Evolutionary conservation across 2,113 vertebrate genomes (phyloP).

Genomic region (Penelope pileata): DNA sequence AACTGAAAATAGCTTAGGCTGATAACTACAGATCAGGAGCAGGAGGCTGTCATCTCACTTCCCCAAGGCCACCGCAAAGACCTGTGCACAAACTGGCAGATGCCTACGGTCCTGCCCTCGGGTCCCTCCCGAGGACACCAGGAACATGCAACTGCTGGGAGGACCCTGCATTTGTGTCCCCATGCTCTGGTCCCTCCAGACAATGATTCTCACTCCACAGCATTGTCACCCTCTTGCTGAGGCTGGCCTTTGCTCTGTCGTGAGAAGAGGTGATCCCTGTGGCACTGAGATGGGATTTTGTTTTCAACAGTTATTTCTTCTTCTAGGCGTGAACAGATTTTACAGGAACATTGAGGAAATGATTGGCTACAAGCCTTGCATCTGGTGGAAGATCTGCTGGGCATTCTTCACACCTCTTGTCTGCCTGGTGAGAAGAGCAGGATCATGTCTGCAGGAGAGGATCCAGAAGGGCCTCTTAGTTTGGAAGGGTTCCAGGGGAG

Average conservation of each 20-base stretch:
- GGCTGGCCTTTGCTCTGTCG: background rate
- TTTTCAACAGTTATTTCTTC: background rate
- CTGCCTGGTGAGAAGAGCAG: slow-evolving; percentile 80
- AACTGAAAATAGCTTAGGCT: background rate
- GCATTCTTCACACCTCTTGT: slow-evolving; percentile 86
- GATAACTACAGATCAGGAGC: background rate
- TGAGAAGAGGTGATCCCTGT: background rate
- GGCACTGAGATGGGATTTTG: background rate
- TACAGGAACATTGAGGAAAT: slow-evolving; percentile 90
- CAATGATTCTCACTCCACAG: background rate
- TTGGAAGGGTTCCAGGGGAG: background rate
- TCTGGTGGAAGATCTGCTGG: slow-evolving; percentile 93
- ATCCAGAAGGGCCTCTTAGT: background rate
- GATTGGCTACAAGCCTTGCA: slow-evolving; percentile 89
- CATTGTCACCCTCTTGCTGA: background rate
- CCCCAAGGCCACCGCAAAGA: background rate
- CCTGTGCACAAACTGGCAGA: background rate
- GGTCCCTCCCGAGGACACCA: background rate
- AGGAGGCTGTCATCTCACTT: background rate
- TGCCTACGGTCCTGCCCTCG: background rate
- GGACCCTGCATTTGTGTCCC: background rate
- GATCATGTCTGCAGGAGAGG: background rate
- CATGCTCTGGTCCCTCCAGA: background rate
- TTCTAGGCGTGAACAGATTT: slow-evolving; percentile 87
- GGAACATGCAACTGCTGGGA: background rate